Conservation (phyloP, 2,797 vertebrate species). For the Distichodus sexfasciatus region DNA sequence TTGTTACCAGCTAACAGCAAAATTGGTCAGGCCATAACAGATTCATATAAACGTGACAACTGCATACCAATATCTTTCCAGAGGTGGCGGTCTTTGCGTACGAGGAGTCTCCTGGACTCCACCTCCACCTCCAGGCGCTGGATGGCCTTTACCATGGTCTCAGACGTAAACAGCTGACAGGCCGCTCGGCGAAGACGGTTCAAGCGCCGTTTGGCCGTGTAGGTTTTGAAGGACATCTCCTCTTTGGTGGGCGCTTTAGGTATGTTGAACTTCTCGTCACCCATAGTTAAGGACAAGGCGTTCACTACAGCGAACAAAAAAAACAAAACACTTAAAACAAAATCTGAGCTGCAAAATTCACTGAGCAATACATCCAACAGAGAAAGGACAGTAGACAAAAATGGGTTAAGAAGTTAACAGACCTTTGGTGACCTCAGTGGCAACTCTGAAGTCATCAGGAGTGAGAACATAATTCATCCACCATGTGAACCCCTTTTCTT, state of each 20-base stretch:
- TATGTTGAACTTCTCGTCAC: constrained; percentile 77
- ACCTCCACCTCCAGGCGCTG: constrained; percentile 88
- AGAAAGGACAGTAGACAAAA: neutral
- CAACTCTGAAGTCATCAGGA: constrained; percentile 90
- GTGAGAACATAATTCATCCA: constrained; percentile 97
- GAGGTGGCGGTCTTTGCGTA: constrained; percentile 91
- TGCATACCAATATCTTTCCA: constrained; percentile 96
- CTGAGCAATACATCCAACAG: neutral
- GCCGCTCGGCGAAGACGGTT: constrained; percentile 85
- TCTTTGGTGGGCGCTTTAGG: constrained; percentile 91
- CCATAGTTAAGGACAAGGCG: constrained; percentile 79
- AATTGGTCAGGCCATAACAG: no score
- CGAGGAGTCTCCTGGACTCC: constrained; percentile 80
- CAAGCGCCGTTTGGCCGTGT: constrained; percentile 82
- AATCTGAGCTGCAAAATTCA: neutral
- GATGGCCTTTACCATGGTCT: constrained; percentile 84
- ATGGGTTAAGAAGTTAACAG: neutral
- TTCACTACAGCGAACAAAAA: constrained; percentile 70
- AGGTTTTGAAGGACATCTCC: constrained; percentile 88
- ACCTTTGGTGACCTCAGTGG: constrained; percentile 84
- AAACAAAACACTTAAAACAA: no score
- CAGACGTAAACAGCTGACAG: constrained; percentile 84
- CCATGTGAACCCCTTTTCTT: constrained; percentile 90
- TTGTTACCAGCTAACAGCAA: no score
- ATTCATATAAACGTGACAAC: no score